Percentiles rank a stretch among this genome's conserved stretches.
Evolutionary conservation across 2,113 vertebrate species (phyloP).

Genomic region (Neolamprologus toae): DNA sequence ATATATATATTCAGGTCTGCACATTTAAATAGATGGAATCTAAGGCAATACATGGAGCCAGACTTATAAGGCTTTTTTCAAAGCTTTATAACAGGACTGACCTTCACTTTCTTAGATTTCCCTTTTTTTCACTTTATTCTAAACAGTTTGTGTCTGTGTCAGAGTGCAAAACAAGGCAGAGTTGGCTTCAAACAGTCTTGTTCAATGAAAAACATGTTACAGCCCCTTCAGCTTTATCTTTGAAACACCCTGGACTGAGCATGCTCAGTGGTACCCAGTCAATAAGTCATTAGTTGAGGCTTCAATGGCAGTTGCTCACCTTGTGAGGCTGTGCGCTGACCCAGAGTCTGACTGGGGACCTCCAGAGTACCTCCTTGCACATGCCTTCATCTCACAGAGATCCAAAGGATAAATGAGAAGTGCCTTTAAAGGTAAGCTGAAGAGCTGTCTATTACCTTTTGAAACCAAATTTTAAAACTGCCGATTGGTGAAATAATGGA

Average conservation of each 20-base stretch:
- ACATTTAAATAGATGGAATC: background rate
- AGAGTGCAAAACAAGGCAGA: background rate
- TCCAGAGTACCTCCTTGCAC: background rate
- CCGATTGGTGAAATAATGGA: background rate
- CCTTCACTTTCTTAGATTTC: background rate
- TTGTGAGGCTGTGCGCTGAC: conserved; percentile 53
- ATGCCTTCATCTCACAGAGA: conserved; percentile 1
- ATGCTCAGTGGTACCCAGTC: conserved; percentile 48
- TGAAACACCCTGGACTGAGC: conserved; percentile 39
- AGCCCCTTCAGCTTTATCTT: conserved; percentile 3
- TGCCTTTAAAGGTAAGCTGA: background rate
- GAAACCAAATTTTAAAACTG: background rate
- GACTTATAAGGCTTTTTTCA: background rate
- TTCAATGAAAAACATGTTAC: conserved; percentile 25
- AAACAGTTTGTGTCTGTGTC: background rate
- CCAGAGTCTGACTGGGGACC: conserved; percentile 10
- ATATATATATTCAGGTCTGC: background rate
- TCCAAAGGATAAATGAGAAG: background rate
- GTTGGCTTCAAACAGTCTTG: conserved; percentile 15
- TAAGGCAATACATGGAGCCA: background rate
- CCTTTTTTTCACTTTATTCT: background rate
- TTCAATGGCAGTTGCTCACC: conserved; percentile 34
- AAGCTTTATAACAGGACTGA: background rate
- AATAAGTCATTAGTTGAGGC: conserved; percentile 59
- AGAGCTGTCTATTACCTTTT: background rate